These are phyloP conservation scores for Tethya wilhelma DNA, from an alignment of 37 sponge, comb jelly and placozoan genomes.

Conservation along the genomic window DNA sequence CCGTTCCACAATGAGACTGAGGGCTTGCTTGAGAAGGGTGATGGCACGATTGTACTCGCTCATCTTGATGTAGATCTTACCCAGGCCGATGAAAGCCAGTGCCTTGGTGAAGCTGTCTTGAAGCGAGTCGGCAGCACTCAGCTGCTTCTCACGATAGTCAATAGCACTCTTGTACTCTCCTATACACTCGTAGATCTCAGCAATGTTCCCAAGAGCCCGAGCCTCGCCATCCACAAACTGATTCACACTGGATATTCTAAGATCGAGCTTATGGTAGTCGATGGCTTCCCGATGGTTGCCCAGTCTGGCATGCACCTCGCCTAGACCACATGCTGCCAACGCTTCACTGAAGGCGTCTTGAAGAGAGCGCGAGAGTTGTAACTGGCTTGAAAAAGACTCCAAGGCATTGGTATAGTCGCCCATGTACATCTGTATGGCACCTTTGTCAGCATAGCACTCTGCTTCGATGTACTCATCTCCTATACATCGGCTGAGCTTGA, in stretches of 20 bases:
- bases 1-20: slow-evolving; percentile 56
- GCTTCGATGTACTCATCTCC: slow-evolving; percentile 78
- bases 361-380: slow-evolving; percentile 57
- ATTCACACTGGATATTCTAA: slow-evolving; percentile 53
- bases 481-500: slow-evolving; percentile 59
- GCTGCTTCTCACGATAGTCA: slow-evolving; percentile 75
- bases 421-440: slow-evolving; percentile 71
- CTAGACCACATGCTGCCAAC: slow-evolving; percentile 79
- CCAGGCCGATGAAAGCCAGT: slow-evolving; percentile 75
- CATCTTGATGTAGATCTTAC: slow-evolving; percentile 76
- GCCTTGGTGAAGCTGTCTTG: slow-evolving; percentile 69
- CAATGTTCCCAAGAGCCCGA: slow-evolving; percentile 82
- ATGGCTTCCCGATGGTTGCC: slow-evolving; percentile 78
- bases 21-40: slow-evolving; percentile 80
- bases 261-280: slow-evolving; percentile 78
- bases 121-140: slow-evolving; percentile 58
- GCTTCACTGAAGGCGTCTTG: slow-evolving; percentile 76
- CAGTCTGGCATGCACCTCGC: slow-evolving; percentile 80
- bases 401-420: slow-evolving; percentile 71
- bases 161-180: slow-evolving; percentile 80
- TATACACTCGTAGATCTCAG: slow-evolving; percentile 79
- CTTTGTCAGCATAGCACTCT: slow-evolving; percentile 91
- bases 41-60: slow-evolving; percentile 65
- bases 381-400: slow-evolving; percentile 74
- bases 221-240: slow-evolving; percentile 69